phyloP scores from a whole-genome alignment of 2,888 invertebrate genomes.

The Agrotis ipsilon region DNA sequence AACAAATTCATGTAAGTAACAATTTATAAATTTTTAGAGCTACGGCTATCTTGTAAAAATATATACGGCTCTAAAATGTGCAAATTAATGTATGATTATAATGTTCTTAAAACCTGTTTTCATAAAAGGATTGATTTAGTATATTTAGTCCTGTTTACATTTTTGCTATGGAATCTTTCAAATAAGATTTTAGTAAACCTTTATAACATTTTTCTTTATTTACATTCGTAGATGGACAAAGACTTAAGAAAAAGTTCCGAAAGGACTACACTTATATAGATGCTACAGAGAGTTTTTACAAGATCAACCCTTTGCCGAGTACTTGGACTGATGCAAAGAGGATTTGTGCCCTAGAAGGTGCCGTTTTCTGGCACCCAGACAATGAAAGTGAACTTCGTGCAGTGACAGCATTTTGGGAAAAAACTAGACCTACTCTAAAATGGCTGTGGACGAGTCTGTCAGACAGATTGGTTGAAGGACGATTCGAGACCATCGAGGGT shows the following conservation, averaged over 20 bases:
- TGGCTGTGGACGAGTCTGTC: conserved; percentile 74
- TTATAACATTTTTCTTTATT: neutral
- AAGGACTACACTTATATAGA: conserved; percentile 80
- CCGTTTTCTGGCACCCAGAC: conserved; percentile 79
- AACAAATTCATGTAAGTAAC: conserved; percentile 51
- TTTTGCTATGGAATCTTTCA: neutral
- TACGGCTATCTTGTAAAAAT: neutral
- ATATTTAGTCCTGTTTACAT: neutral
- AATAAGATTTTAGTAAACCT: neutral
- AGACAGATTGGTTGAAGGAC: conserved; percentile 73
- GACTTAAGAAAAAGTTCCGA: conserved; percentile 75
- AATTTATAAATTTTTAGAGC: neutral
- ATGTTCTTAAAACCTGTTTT: neutral
- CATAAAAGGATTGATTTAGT: neutral
- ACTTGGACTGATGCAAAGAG: conserved; percentile 78
- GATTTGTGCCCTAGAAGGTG: conserved; percentile 78
- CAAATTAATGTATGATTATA: too few species aligned
- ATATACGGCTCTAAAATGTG: too few species aligned
- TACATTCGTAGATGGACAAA: conserved; percentile 74
- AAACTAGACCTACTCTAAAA: conserved; percentile 60
- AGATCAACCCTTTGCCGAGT: conserved; percentile 77
- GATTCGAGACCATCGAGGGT: conserved; percentile 76
- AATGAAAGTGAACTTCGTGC: conserved; percentile 72
- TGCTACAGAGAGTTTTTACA: conserved; percentile 77
- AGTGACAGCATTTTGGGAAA: conserved; percentile 70